phyloP scores from a whole-genome alignment of 2,888 invertebrate species.

The Pseudococcus longispinus region DNA sequence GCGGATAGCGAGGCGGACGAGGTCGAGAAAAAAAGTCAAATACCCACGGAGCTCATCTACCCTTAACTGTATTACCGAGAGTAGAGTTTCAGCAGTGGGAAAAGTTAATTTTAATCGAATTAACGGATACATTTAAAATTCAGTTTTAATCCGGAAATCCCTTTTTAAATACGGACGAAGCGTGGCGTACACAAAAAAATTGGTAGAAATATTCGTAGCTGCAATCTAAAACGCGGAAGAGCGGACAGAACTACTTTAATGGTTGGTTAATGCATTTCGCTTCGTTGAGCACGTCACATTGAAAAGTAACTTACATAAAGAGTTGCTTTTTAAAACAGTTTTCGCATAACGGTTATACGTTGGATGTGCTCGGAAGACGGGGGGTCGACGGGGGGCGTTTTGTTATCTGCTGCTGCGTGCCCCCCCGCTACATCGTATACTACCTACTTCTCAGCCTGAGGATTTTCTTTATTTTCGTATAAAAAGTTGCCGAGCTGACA shows the following conservation, averaged over 20 bases:
- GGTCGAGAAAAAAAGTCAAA: background rate
- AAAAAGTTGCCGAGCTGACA: constrained; percentile 11
- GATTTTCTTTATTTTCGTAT: background rate
- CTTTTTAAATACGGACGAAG: constrained; percentile 38
- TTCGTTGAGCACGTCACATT: constrained; percentile 55
- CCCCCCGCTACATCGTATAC: no score
- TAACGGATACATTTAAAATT: constrained; percentile 49
- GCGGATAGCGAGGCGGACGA: background rate
- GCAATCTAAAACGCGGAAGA: constrained; percentile 50
- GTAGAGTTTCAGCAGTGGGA: background rate
- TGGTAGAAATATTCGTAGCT: constrained; percentile 35
- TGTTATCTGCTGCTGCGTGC: background rate
- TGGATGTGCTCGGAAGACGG: background rate
- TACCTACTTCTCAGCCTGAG: background rate
- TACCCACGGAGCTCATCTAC: background rate
- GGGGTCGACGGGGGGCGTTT: background rate
- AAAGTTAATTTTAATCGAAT: constrained; percentile 53
- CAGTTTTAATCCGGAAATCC: constrained; percentile 44
- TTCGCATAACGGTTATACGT: constrained; percentile 29
- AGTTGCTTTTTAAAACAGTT: constrained; percentile 46
- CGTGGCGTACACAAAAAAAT: constrained; percentile 40
- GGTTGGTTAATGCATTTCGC: constrained; percentile 55
- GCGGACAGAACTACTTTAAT: constrained; percentile 55
- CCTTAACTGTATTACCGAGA: constrained; percentile 15
- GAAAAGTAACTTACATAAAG: constrained; percentile 56